These are phyloP conservation scores for Platycercus adscitus DNA, from an alignment of 2,113 vertebrate genomes.

Conservation along the genomic window DNA sequence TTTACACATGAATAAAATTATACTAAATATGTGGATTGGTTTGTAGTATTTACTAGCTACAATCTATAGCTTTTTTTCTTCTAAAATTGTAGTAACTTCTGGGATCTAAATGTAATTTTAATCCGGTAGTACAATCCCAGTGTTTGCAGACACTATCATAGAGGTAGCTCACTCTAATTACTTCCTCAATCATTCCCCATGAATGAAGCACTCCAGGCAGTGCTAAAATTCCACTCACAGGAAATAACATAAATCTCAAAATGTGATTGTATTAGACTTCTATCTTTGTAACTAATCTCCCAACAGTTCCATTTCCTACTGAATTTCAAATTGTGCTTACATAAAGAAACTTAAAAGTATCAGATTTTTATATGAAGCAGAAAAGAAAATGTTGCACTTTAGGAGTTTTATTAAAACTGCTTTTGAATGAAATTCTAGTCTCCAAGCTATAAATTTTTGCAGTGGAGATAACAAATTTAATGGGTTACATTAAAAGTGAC, in stretches of 20 bases:
- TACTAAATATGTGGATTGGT: background rate
- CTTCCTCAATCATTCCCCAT: constrained; percentile 70
- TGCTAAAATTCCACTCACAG: constrained; percentile 67
- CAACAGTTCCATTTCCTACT: constrained; percentile 60
- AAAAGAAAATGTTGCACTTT: constrained; percentile 30
- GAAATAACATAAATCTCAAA: constrained; percentile 71
- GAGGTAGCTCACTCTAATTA: constrained; percentile 67
- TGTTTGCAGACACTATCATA: constrained; percentile 62
- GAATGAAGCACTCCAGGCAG: constrained; percentile 70
- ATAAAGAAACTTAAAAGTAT: constrained; percentile 24
- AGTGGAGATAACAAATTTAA: background rate
- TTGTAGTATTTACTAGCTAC: constrained; percentile 6
- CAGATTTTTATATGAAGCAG: constrained; percentile 23
- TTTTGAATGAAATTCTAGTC: constrained; percentile 1
- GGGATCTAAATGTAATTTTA: constrained; percentile 63
- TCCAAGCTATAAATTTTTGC: background rate
- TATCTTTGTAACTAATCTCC: constrained; percentile 64
- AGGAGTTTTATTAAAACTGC: constrained; percentile 46
- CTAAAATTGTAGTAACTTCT: constrained; percentile 48
- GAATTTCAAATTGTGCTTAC: constrained; percentile 48
- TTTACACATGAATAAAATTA: background rate
- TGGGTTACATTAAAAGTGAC: background rate
- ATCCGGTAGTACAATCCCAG: constrained; percentile 41
- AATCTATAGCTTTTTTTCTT: constrained; percentile 44
- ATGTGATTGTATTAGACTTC: constrained; percentile 54